Evolutionary conservation across 37 sponge, comb jelly and placozoan species (phyloP), one percentile per base, ranked within the genome.

Genomic region (Chondrilla cf. caribensis): DNA sequence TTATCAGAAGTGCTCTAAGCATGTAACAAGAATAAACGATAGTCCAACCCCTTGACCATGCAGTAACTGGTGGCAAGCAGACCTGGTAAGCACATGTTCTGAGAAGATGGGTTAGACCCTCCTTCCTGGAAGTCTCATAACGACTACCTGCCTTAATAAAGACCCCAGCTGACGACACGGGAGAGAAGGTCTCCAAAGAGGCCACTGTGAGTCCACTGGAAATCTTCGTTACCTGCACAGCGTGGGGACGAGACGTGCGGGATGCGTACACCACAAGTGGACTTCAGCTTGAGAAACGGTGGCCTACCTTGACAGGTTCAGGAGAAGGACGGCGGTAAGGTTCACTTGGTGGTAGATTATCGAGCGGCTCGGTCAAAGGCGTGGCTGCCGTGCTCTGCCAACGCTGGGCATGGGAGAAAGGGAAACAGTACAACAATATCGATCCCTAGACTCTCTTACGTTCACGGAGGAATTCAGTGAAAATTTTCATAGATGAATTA

Each of bases 111-210:
- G 95, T 79, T n/a, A 91, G 66, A 0, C 95, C 95, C 24, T 55
- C 79, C 33, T 89, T 91, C 26, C 68, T 36, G 70, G 86, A 84
- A 68, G 70, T 60, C 84, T 95, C 93, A 41, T 80, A 91, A 32
- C 95, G 87, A 65, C 93, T 91, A 32, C 95, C 95, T 1, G 92
- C 92, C 38, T 79, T 89, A 32, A 95, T 77, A 41, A 70, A 85
- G 35, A 95, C 85, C 8, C 86, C 70, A 25, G 89, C 42, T 14
- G 42, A 60, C 29, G 84, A 75, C 33, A 60, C 33, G 37, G 64
- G 70, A 29, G 92, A 81, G 83, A 82, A 54, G 84, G 76, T 73
- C 72, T 91, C 90, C 71, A 84, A 25, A 0, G 95, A 91, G 0
- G 87, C 95, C 47, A 95, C 90, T 24, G 90, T 91, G 18, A 89